Evolutionary conservation across 2,113 vertebrate species (phyloP).

Genomic region (Butorides virescens): DNA sequence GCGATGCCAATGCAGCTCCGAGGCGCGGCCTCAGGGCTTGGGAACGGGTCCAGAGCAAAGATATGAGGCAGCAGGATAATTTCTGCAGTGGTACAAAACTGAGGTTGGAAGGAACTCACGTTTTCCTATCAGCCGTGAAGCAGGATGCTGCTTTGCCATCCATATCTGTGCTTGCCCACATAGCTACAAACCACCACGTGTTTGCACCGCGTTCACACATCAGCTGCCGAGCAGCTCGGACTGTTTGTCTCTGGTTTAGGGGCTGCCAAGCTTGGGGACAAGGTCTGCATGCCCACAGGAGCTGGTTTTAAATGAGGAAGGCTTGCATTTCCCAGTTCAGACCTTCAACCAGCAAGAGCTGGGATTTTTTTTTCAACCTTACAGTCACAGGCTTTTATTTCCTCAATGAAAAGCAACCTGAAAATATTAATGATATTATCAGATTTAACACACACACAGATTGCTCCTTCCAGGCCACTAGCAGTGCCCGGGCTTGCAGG

Average conservation of each 20-base stretch:
- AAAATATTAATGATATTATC: not conserved
- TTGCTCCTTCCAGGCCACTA: not conserved
- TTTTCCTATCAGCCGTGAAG: not conserved
- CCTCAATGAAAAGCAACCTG: not conserved
- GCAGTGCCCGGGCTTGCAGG: not conserved
- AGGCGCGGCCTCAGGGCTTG: not conserved
- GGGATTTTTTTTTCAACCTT: not conserved
- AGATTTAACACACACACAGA: not conserved
- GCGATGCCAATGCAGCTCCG: fast-evolving
- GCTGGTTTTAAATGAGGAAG: not conserved
- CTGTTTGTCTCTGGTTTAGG: not conserved
- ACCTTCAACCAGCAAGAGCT: not conserved
- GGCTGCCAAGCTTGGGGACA: not conserved
- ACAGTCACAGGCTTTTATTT: not conserved
- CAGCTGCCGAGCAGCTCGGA: not conserved
- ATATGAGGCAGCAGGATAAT: not conserved
- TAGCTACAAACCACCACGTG: fast-evolving
- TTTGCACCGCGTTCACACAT: not conserved
- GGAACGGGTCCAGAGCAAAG: not conserved
- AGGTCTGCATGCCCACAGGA: not conserved
- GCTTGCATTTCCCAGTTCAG: not conserved
- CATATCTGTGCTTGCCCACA: not conserved
- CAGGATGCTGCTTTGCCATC: fast-evolving
- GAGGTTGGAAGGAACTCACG: not conserved
- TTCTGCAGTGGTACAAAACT: not conserved